Base-by-base conservation (phyloP, 2,888 invertebrate genomes). In the Platerodrilus igneus region DNA sequence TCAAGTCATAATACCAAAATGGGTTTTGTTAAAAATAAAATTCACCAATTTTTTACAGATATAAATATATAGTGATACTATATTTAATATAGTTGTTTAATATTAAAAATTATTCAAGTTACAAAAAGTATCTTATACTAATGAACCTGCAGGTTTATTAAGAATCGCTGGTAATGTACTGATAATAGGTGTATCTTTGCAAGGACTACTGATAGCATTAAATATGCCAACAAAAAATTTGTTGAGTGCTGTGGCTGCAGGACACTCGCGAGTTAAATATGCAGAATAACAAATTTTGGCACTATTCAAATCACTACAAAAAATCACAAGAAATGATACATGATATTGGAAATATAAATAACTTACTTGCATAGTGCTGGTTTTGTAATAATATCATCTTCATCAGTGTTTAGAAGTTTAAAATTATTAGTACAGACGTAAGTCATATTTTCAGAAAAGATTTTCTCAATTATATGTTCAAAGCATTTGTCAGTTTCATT, bases 311-410 rank as follows among this genome's bases (percentile, higher is more conserved):
- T 21, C 36, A 5, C 36, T 36, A 17, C n/a, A 32, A 28, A 28
- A 28, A n/a, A n/a, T n/a, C 10, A 28, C 13, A 4, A 28, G 3
- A 3, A n/a, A 16, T 5, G 9, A 8, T 4, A 28, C 7, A 2
- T 16, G 3, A 2, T 2, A 8, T 9, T 9, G 15, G 10, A 28
- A 16, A 7, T 2, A 9, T 2, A 2, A 4, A n/a, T 6, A 28
- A 11, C 36, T n/a, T 36, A 36, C 36, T 16, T 1, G 29, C 36
- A 36, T 8, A 36, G 10, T 13, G 27, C 28, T 1, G 20, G 4
- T 22, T 36, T 36, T 15, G 22, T 21, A 15, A 16, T 11, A 8
- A 16, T 11, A 8, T 20, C 13, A 6, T 36, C 36, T 2, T 28
- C 23, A 5, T 4, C 4, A 7, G 18, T 13, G 5, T 28, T 28